Evolutionary conservation across 2,797 vertebrate genomes (phyloP).

Genomic region (Alectoris magna): DNA sequence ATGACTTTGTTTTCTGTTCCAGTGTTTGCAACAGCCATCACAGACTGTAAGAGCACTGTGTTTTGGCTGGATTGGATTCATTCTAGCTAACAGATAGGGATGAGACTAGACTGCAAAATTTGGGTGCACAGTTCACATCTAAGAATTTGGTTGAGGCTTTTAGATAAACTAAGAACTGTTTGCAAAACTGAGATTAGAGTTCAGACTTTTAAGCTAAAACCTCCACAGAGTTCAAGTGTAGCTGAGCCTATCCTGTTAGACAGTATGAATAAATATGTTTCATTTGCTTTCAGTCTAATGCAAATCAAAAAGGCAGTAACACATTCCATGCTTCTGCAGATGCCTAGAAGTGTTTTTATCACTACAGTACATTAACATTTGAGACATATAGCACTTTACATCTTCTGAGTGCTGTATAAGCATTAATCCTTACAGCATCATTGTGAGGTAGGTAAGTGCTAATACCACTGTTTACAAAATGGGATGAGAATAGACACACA

Average conservation of each 20-base stretch:
- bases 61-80: constrained; percentile 20
- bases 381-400: background rate
- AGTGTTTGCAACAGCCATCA: background rate
- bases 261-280: constrained; percentile 10
- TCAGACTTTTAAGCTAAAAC: constrained; percentile 8
- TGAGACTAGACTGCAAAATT: background rate
- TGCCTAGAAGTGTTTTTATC: constrained; percentile 12
- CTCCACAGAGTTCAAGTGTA: background rate
- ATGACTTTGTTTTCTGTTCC: background rate
- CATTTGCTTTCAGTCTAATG: constrained; percentile 1
- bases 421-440: constrained; percentile 18
- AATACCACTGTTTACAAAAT: background rate
- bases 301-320: background rate
- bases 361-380: background rate
- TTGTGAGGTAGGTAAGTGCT: constrained; percentile 10
- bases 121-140: background rate
- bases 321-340: background rate
- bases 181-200: background rate
- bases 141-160: constrained; percentile 6
- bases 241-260: background rate
- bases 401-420: background rate
- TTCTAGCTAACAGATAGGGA: background rate
- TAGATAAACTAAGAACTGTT: background rate
- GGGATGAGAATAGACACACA: background rate
- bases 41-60: background rate